Conservation (phyloP, 2,113 vertebrate species). For the Sporophila hypoxantha region DNA sequence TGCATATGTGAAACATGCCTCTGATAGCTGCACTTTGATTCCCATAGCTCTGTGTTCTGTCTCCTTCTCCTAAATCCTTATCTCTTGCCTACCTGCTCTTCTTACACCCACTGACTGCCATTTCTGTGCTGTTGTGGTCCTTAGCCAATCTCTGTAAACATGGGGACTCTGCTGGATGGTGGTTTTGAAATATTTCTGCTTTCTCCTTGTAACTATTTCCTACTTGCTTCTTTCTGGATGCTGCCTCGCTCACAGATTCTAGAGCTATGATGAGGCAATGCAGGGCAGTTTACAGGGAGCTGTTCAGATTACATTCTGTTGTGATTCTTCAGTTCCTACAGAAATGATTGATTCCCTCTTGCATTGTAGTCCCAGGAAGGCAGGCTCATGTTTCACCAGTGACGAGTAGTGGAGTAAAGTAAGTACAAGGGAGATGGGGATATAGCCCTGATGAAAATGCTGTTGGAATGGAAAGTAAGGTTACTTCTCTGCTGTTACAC, state of each 20-base stretch:
- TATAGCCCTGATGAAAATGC: not conserved
- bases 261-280: not conserved
- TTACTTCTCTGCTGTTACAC: not conserved
- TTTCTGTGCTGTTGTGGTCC: not conserved
- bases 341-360: not conserved
- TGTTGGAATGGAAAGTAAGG: not conserved
- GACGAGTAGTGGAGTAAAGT: not conserved
- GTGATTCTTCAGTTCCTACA: not conserved
- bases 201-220: not conserved
- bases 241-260: not conserved
- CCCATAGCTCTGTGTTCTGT: not conserved
- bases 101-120: not conserved
- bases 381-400: not conserved
- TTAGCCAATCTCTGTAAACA: not conserved
- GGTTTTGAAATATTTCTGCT: not conserved
- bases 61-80: not conserved
- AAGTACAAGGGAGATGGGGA: not conserved
- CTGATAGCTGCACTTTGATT: not conserved
- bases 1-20: not conserved
- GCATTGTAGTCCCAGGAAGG: not conserved
- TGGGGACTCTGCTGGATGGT: not conserved
- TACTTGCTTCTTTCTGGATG: not conserved
- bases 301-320: not conserved
- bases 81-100: not conserved
- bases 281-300: not conserved